phyloP scores from a whole-genome alignment of 2,888 invertebrate species.

The Acanthococcus lagerstroemiae region DNA sequence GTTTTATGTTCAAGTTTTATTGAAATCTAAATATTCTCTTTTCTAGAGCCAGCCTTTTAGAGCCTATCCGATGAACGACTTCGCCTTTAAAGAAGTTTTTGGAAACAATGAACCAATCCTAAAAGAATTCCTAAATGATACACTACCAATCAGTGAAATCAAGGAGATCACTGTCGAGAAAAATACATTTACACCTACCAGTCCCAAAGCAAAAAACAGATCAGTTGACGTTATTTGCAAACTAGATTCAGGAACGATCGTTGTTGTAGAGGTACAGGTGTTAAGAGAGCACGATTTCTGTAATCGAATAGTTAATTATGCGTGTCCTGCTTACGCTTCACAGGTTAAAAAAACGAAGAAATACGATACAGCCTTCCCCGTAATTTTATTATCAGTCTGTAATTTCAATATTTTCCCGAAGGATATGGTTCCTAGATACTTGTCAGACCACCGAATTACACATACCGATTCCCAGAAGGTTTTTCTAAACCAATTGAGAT shows the following conservation, averaged over 20 bases:
- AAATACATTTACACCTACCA: neutral
- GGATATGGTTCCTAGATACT: neutral
- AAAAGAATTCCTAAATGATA: neutral
- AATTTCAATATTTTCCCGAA: neutral
- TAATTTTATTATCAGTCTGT: neutral
- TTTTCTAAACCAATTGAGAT: neutral
- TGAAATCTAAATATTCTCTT: neutral
- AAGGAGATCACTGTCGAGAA: neutral
- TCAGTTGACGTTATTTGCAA: neutral
- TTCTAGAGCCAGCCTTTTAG: neutral
- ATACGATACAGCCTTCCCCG: too few species aligned
- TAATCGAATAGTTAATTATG: neutral
- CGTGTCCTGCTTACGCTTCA: neutral
- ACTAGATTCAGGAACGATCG: neutral
- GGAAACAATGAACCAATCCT: neutral
- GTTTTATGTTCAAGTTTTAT: neutral
- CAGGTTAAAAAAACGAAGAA: neutral
- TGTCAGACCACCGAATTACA: neutral
- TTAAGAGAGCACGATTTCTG: neutral
- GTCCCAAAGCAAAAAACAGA: neutral
- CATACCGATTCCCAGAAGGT: neutral
- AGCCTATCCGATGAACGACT: neutral
- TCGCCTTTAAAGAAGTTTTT: neutral
- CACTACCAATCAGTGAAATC: neutral
- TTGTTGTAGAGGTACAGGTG: neutral